phyloP scores from a whole-genome alignment of 2,797 vertebrate species.

The Ctenochaetus hawaiiensis region DNA sequence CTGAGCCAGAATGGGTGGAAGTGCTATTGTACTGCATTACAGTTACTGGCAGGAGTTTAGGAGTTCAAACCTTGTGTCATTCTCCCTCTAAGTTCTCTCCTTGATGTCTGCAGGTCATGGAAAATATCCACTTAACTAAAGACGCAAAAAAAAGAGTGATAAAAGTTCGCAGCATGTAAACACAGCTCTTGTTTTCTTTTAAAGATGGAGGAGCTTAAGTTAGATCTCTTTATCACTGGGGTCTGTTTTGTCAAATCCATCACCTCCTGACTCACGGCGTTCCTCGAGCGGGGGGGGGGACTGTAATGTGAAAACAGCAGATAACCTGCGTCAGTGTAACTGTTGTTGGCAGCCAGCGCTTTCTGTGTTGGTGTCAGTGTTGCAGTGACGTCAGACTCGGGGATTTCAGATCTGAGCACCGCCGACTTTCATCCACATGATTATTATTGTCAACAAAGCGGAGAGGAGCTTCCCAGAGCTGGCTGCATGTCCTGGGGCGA shows the following conservation, averaged over 20 bases:
- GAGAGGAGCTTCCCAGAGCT: conserved; percentile 33
- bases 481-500: conserved; percentile 29
- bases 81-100: conserved; percentile 3
- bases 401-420: conserved; percentile 45
- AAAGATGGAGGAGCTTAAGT: conserved; percentile 42
- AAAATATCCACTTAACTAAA: conserved; percentile 59
- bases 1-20: conserved; percentile 33
- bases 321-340: conserved; percentile 66
- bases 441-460: conserved; percentile 55
- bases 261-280: conserved; percentile 38
- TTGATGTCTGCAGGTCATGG: conserved; percentile 42
- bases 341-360: conserved; percentile 63
- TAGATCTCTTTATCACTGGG: conserved; percentile 46
- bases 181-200: conserved; percentile 53
- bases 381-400: conserved; percentile 63
- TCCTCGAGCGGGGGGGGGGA: conserved; percentile 17
- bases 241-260: conserved; percentile 61
- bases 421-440: conserved; percentile 58
- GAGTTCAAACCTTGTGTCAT: conserved; percentile 6
- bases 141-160: conserved; percentile 40
- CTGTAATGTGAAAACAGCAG: conserved; percentile 53
- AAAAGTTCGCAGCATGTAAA: conserved; percentile 62
- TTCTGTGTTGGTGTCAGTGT: conserved; percentile 61
- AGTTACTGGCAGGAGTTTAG: conserved; percentile 43
- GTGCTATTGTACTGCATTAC: conserved; percentile 24